These are phyloP conservation scores for Tangara arthus DNA, from an alignment of 2,797 vertebrate genomes.

Conservation along the genomic window DNA sequence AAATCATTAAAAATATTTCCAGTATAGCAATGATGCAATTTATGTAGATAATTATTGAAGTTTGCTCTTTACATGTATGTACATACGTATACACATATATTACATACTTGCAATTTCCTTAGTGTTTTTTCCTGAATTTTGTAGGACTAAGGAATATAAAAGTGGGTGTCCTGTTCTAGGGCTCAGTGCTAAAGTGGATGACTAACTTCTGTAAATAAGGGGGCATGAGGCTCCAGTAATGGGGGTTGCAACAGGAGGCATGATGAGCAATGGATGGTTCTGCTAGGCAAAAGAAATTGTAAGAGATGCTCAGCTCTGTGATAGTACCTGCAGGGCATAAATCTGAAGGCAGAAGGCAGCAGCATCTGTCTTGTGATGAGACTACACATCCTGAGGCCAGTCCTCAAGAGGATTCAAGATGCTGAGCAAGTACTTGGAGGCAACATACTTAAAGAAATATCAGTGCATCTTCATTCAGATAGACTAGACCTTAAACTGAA, in stretches of 20 bases:
- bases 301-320: neutral
- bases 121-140: neutral
- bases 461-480: neutral
- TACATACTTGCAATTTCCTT: neutral
- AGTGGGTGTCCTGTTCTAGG: neutral
- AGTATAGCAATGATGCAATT: neutral
- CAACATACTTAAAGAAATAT: neutral
- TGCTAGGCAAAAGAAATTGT: neutral
- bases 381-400: neutral
- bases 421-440: neutral
- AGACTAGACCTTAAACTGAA: neutral
- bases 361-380: neutral
- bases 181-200: neutral
- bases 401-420: neutral
- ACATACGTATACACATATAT: neutral
- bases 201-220: neutral
- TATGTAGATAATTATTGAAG: neutral
- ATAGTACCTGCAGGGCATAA: neutral
- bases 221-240: neutral
- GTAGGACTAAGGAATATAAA: neutral
- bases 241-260: neutral
- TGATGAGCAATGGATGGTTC: neutral
- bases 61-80: neutral
- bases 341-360: neutral
- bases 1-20: neutral